Evolutionary conservation across 1,140 invertebrate species (phyloP).

Genomic region (Drosophila erecta): DNA sequence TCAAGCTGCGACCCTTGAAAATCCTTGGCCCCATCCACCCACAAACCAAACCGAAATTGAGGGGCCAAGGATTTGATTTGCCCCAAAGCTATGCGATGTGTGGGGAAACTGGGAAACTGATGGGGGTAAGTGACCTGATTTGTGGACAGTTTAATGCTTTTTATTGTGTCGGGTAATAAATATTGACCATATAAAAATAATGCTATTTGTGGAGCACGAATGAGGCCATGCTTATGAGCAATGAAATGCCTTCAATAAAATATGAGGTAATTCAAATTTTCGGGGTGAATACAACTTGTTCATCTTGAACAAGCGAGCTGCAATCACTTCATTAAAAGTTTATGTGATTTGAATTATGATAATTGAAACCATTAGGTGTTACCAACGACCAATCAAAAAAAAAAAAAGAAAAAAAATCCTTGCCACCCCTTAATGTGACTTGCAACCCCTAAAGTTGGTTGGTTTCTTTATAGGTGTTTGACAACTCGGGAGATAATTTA

Average conservation of each 20-base stretch:
- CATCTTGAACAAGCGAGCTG: not conserved
- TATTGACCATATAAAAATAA: not conserved
- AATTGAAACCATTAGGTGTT: not conserved
- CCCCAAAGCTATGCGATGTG: not conserved
- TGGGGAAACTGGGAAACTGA: not conserved
- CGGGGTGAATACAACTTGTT: not conserved
- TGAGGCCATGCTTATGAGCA: not conserved
- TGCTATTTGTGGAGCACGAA: too few species aligned
- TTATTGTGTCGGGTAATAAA: conserved; percentile 5
- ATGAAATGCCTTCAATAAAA: not conserved
- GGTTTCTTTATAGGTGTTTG: not conserved
- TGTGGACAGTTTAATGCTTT: conserved; percentile 12
- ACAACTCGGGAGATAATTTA: conserved; percentile 1
- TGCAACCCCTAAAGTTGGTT: not conserved
- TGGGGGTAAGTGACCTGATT: conserved; percentile 22
- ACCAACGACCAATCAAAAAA: not conserved
- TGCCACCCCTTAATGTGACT: not conserved
- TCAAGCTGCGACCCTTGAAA: not conserved
- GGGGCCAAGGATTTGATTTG: conserved; percentile 16
- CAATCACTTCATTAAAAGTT: not conserved
- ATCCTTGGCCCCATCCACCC: not conserved
- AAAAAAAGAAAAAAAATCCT: not conserved
- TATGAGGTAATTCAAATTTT: not conserved
- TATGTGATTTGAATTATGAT: not conserved
- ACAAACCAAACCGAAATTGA: not conserved